Evolutionary conservation across 2,113 vertebrate genomes (phyloP), one percentile per base, ranked within the genome.

Genomic region (Marcusenius ussheri): DNA sequence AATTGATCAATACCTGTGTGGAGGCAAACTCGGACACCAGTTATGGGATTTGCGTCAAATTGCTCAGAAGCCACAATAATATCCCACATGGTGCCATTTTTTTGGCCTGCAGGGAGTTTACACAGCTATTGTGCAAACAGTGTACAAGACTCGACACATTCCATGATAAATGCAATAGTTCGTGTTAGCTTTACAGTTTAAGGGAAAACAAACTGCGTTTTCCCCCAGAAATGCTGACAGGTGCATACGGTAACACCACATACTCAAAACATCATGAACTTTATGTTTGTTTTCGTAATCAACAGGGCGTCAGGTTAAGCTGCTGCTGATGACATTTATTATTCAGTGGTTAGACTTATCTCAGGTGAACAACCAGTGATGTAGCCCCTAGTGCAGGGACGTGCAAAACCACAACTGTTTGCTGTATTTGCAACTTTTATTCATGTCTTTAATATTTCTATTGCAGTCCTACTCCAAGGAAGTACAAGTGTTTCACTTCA

Each of bases 31-130:
- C 27, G 27, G n/a, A 87, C 42, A 74, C 27, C 87, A 27, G 56
- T 87, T 74, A 74, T 85, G 51, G 80, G 77, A 84, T 62, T 83
- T 87, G 13, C 21, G 24, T 70, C 49, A 88, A 90, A 90, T 51
- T 42, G 49, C 58, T 77, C 47, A 80, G 7, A 51, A 39, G 35
- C 85, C 85, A 27, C 85, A 53, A 15, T 53, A 56, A 27, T 53
- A 87, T 87, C 31, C 45, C 45, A n/a, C 47, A 27, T 15, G 83
- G 83, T 70, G 47, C 24, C 42, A 15, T 49, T 86, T 50, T 21
- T 50, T 86, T 49, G 5, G 39, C 19, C 49, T n/a, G 31, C 11
- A 53, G 27, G 85, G 85, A 35, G 27, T 87, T 87, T 49, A 53
- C 27, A 31, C 9, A 53, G 50, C 27, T 87, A 47, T 53, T 87